Conservation (phyloP, 2,888 invertebrate genomes). For the Meganola albula region DNA sequence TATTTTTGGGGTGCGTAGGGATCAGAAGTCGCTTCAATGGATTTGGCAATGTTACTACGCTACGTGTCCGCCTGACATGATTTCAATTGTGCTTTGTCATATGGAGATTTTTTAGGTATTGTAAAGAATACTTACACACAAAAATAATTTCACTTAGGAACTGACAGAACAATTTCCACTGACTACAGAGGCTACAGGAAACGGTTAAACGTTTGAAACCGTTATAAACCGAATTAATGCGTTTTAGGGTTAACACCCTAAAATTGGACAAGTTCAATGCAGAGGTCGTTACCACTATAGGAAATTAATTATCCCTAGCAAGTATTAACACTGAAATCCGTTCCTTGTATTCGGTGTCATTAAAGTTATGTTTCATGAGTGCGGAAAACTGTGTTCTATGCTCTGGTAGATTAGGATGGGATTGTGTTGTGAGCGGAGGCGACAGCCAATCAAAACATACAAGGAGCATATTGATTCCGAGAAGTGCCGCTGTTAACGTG, state of each 20-base stretch:
- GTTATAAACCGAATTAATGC: slow-evolving; percentile 76
- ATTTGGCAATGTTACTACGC: slow-evolving; percentile 52
- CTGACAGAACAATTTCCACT: no score
- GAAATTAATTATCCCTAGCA: slow-evolving; percentile 71
- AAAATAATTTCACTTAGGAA: no score
- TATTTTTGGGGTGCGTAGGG: slow-evolving; percentile 70
- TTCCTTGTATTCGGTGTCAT: slow-evolving; percentile 75
- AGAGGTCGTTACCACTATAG: slow-evolving; percentile 74
- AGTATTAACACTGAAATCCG: slow-evolving; percentile 77
- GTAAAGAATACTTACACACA: no score
- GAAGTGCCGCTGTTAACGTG: slow-evolving; percentile 78
- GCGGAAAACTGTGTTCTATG: slow-evolving; percentile 55
- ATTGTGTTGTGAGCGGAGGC: slow-evolving; percentile 42
- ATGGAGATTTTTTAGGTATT: no score
- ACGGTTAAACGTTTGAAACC: slow-evolving; percentile 65
- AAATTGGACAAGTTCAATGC: slow-evolving; percentile 77
- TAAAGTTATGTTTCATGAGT: slow-evolving; percentile 47
- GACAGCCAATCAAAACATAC: slow-evolving; percentile 77
- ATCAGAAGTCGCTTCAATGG: slow-evolving; percentile 67
- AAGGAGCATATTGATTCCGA: slow-evolving; percentile 78
- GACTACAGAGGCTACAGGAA: slow-evolving; percentile 63
- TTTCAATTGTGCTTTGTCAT: slow-evolving; percentile 21
- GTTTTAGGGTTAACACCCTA: slow-evolving; percentile 73
- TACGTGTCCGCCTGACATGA: slow-evolving; percentile 27
- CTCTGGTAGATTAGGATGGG: slow-evolving; percentile 41